These are phyloP conservation scores for Papilio aristodemus DNA, from an alignment of 1,140 invertebrate genomes.

Conservation along the genomic window DNA sequence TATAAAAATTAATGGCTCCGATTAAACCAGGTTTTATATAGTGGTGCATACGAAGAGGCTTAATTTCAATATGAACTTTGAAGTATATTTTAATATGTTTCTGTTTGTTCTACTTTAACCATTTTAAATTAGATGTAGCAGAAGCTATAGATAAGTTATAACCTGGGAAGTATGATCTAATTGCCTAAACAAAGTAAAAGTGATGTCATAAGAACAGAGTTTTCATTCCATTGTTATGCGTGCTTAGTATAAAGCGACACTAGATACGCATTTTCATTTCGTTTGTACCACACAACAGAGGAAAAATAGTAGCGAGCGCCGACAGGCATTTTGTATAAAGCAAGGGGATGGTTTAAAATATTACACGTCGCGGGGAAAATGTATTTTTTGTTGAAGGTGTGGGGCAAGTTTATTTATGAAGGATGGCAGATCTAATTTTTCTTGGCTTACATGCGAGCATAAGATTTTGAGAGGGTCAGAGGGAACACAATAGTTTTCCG, in stretches of 20 bases:
- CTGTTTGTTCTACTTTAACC: no score
- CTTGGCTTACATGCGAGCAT: slow-evolving; percentile 27
- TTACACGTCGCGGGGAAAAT: slow-evolving; percentile 65
- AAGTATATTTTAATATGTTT: not conserved
- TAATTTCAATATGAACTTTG: not conserved
- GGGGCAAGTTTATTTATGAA: slow-evolving; percentile 53
- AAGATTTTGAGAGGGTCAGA: slow-evolving; percentile 18
- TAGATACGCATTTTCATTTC: not conserved
- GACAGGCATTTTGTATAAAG: slow-evolving; percentile 74
- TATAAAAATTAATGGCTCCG: not conserved
- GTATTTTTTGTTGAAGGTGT: slow-evolving; percentile 58
- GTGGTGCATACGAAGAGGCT: not conserved
- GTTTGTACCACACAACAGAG: slow-evolving; percentile 45
- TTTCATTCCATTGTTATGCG: not conserved
- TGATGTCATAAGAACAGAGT: no score
- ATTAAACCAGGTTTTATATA: not conserved
- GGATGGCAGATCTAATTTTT: slow-evolving; percentile 61
- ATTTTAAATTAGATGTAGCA: no score
- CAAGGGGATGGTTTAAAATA: slow-evolving; percentile 74
- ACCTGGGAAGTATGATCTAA: no score
- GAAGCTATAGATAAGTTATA: no score
- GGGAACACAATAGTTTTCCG: slow-evolving; percentile 3
- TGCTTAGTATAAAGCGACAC: not conserved
- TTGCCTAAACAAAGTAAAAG: no score
- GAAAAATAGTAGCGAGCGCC: slow-evolving; percentile 74